Evolutionary conservation across 2,113 vertebrate species (phyloP), one percentile per base, ranked within the genome.

Genomic region (Melanotaenia duboulayi): DNA sequence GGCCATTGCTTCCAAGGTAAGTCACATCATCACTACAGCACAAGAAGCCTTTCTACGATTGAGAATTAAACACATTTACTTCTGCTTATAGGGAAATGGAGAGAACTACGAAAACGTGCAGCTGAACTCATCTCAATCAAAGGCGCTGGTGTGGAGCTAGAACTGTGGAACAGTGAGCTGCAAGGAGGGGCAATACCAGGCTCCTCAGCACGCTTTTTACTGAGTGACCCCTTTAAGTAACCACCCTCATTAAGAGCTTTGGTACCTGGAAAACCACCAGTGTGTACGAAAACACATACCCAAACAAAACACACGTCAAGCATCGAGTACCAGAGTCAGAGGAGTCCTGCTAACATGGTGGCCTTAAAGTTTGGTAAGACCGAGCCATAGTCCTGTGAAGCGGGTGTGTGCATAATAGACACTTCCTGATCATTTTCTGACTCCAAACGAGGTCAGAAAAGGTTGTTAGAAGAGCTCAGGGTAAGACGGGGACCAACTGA

Each of bases 1-100:
- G 87, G 96, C 97, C 68, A 94, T 99, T 72, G 95, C 96, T 65
- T 96, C 95, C 10, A 99, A 98, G 95, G 98, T 99, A 80, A 94
- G 23, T 42, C 3, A 7, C 11, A 24, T n/a, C 16, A 32, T 37
- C 4, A n/a, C 12, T 13, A n/a, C 37, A 28, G 1, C 8, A n/a
- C 23, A 32, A 32, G 40, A 44, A 25, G 17, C 16, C 1, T 46
- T 20, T 25, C 22, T 42, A 14, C 4, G 28, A 5, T 6, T 60
- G 10, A 2, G 10, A 56, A 52, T 65, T 57, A 3, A 59, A 22
- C 23, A 0, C 64, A 1, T 65, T 58, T 78, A 37, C 83, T 17
- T 90, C 82, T 82, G 40, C 57, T 93, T 92, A 40, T 87, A 99
- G 98, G 95, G 96, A 82, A 99, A 97, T 63, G 94, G 95, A 78